Evolutionary conservation across 64 coral and sea anemone genomes (phyloP).

Genomic region (Pocillopora verrucosa): DNA sequence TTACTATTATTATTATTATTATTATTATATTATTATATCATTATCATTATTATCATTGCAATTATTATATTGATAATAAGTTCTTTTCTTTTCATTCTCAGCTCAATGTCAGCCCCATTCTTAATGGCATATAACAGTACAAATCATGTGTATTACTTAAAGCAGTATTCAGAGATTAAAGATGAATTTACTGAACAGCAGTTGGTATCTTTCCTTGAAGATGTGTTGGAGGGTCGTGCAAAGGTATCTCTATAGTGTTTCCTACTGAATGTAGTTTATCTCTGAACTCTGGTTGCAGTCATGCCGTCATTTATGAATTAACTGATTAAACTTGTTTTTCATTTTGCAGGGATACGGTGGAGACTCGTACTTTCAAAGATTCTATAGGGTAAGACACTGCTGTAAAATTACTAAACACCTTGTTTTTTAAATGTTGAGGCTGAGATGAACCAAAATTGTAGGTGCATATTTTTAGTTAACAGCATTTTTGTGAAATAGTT

Average conservation of each 20-base stretch:
- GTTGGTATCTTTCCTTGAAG: conserved; percentile 70
- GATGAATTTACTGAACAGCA: conserved; percentile 73
- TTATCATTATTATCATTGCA: too few species aligned
- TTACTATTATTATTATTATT: too few species aligned
- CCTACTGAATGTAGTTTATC: too few species aligned
- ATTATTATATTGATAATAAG: not conserved
- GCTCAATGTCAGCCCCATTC: conserved; percentile 57
- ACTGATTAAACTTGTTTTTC: not conserved
- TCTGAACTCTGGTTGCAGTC: too few species aligned
- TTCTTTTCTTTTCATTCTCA: not conserved
- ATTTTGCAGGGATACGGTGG: conserved; percentile 73
- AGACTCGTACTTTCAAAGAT: conserved; percentile 77
- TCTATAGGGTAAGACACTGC: conserved; percentile 53
- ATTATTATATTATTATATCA: too few species aligned
- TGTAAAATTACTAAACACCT: not conserved
- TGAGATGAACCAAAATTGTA: not conserved
- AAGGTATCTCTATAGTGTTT: conserved; percentile 19
- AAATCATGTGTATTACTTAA: conserved; percentile 75
- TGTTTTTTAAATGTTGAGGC: not conserved
- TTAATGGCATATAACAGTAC: conserved; percentile 81
- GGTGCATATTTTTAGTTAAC: not conserved
- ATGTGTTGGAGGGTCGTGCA: conserved; percentile 60
- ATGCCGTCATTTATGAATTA: not conserved
- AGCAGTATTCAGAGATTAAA: conserved; percentile 63
- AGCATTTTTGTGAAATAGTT: not conserved